Conservation (phyloP, 2,113 vertebrate species). For the Lophochroa leadbeateri region DNA sequence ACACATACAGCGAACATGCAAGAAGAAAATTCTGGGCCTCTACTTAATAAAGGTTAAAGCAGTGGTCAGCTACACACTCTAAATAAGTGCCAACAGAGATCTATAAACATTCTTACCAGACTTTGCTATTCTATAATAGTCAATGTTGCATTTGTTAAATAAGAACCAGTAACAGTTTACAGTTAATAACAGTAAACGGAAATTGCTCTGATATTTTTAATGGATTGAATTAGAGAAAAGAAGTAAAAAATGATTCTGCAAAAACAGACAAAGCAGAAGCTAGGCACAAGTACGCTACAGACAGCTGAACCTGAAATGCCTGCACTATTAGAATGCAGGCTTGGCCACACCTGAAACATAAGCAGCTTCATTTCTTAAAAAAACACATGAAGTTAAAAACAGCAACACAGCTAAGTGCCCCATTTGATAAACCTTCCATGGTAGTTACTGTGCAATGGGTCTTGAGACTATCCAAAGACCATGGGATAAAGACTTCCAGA, state of each 20-base stretch:
- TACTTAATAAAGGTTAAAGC: not conserved
- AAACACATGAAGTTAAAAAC: not conserved
- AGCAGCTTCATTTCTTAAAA: not conserved
- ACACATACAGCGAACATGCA: fast-evolving
- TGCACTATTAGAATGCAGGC: not conserved
- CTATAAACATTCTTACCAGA: not conserved
- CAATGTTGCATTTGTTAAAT: not conserved
- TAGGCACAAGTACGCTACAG: not conserved
- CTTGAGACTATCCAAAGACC: not conserved
- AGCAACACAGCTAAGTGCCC: not conserved
- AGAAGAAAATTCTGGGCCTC: not conserved
- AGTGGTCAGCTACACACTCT: not conserved
- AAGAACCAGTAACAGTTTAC: not conserved
- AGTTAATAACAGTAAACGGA: not conserved
- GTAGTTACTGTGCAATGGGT: not conserved
- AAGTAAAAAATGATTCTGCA: not conserved
- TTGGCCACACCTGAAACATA: not conserved
- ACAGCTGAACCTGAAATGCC: not conserved
- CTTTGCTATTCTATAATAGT: not conserved
- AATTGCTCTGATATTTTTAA: not conserved
- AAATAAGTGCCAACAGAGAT: not conserved
- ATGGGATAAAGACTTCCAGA: not conserved
- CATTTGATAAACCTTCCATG: not conserved
- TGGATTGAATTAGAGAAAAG: not conserved
- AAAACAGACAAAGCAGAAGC: not conserved